phyloP scores from a whole-genome alignment of 2,797 vertebrate genomes.

The Pogonophryne albipinna region DNA sequence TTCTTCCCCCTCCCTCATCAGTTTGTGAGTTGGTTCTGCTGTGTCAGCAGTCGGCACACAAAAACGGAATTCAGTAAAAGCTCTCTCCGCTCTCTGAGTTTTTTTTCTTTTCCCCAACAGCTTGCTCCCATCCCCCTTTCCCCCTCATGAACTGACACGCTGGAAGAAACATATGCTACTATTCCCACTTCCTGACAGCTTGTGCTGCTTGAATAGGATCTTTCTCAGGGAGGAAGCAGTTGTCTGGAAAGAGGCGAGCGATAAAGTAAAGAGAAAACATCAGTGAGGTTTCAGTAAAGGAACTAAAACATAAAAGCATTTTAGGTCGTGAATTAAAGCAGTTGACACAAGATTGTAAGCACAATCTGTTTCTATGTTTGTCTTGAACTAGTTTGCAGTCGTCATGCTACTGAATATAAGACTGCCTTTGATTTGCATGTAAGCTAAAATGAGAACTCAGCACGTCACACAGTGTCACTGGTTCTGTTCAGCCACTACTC shows the following conservation, averaged over 20 bases:
- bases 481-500: not conserved
- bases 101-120: slow-evolving; percentile 71
- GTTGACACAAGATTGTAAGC: slow-evolving; percentile 17
- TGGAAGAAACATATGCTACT: slow-evolving; percentile 87
- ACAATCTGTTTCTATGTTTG: slow-evolving; percentile 35
- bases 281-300: slow-evolving; percentile 30
- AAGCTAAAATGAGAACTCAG: not conserved
- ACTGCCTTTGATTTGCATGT: not conserved
- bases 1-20: slow-evolving; percentile 75
- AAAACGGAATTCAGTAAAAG: slow-evolving; percentile 87
- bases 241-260: slow-evolving; percentile 69
- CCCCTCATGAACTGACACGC: slow-evolving; percentile 84
- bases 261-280: slow-evolving; percentile 51
- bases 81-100: slow-evolving; percentile 72
- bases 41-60: slow-evolving; percentile 87
- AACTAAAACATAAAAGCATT: slow-evolving; percentile 35
- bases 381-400: not conserved
- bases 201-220: slow-evolving; percentile 80
- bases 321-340: slow-evolving; percentile 14
- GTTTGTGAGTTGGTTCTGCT: slow-evolving; percentile 85
- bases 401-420: not conserved
- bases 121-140: slow-evolving; percentile 81
- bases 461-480: not conserved
- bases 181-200: slow-evolving; percentile 85
- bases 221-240: slow-evolving; percentile 79